These are phyloP conservation scores for Adelosebastes latens DNA, from an alignment of 2,797 vertebrate genomes.

Conservation along the genomic window DNA sequence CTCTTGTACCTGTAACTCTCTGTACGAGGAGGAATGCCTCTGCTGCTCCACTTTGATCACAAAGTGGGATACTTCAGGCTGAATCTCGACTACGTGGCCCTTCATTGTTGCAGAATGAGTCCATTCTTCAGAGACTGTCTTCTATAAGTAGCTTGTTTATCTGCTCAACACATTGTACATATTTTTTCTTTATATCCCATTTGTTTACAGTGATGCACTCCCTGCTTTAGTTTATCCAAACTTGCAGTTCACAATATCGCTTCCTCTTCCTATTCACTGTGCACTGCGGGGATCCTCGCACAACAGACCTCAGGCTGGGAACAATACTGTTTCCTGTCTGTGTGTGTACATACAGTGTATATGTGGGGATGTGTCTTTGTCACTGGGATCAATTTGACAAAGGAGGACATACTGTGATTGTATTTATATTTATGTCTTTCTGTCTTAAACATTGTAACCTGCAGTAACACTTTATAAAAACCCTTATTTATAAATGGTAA, in stretches of 20 bases:
- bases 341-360: background rate
- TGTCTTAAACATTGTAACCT: background rate
- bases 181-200: constrained; percentile 16
- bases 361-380: background rate
- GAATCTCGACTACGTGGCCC: background rate
- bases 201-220: background rate
- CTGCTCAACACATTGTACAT: background rate
- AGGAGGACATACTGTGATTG: background rate
- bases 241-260: background rate
- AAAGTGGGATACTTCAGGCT: background rate
- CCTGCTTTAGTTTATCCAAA: constrained; percentile 25
- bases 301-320: background rate
- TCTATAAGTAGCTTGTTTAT: constrained; percentile 15
- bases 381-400: background rate
- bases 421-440: background rate
- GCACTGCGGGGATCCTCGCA: constrained; percentile 4
- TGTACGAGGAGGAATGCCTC: background rate
- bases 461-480: too few relatives aligned
- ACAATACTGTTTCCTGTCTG: constrained; percentile 3
- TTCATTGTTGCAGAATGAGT: background rate
- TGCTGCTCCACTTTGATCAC: background rate
- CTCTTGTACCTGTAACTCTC: background rate
- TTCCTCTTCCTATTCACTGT: constrained; percentile 28
- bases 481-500: too few relatives aligned
- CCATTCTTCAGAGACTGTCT: constrained; percentile 13